Percentiles rank a stretch among this genome's conserved stretches.
Evolutionary conservation across 2,888 invertebrate species (phyloP).

Genomic region (Plebejus melissa): DNA sequence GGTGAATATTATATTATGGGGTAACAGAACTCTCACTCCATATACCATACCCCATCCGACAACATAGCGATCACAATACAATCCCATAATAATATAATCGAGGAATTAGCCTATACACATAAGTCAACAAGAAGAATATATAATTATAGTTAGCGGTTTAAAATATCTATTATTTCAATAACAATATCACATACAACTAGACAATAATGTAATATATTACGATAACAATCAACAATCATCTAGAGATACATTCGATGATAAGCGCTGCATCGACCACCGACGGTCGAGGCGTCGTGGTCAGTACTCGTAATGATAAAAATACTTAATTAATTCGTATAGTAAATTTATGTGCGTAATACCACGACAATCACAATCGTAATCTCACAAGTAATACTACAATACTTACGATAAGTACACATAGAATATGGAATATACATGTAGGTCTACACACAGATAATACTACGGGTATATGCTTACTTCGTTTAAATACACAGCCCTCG

Average conservation of each 20-base stretch:
- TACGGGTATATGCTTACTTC: constrained; percentile 24
- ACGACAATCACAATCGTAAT: constrained; percentile 42
- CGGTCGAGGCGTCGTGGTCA: neutral
- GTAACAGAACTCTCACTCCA: constrained; percentile 2
- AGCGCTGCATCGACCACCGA: constrained; percentile 32
- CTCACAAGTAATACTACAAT: constrained; percentile 16
- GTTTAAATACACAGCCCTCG: constrained; percentile 24
- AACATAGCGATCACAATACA: neutral
- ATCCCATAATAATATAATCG: neutral
- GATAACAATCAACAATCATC: constrained; percentile 72
- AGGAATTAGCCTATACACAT: constrained; percentile 58
- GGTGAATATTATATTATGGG: neutral
- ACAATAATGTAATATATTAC: constrained; percentile 62
- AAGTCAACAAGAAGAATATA: constrained; percentile 74
- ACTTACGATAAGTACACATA: constrained; percentile 27
- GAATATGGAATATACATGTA: constrained; percentile 29
- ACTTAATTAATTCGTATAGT: constrained; percentile 64
- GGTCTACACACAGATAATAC: constrained; percentile 29
- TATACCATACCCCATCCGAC: neutral
- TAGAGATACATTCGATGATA: constrained; percentile 67
- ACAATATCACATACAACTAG: constrained; percentile 78
- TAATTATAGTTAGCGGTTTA: constrained; percentile 61
- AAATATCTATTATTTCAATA: constrained; percentile 74
- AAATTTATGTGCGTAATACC: constrained; percentile 63
- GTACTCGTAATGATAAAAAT: constrained; percentile 48